phyloP scores from a whole-genome alignment of 2,888 invertebrate genomes.

The Fragum fragum region DNA sequence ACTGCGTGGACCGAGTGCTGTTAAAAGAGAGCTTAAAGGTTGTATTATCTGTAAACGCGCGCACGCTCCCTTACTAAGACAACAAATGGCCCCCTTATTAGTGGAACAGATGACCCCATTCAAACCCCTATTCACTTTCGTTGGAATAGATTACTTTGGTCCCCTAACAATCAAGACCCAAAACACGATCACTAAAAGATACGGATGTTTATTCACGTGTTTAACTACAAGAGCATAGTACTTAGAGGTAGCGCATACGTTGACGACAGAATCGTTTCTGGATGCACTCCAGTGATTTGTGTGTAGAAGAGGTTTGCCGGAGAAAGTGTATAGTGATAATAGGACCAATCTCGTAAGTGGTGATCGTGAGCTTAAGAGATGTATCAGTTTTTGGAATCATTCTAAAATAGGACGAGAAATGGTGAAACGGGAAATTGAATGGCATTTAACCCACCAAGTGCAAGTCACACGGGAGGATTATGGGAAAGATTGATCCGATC shows the following conservation, averaged over 20 bases:
- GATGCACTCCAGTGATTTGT: constrained; percentile 49
- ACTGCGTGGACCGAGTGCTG: constrained; percentile 27
- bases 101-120: constrained; percentile 43
- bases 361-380: constrained; percentile 36
- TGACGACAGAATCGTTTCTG: constrained; percentile 47
- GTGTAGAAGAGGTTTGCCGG: constrained; percentile 37
- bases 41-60: constrained; percentile 30
- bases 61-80: not conserved
- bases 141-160: constrained; percentile 63
- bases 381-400: constrained; percentile 39
- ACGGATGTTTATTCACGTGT: constrained; percentile 63
- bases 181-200: constrained; percentile 33
- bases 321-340: constrained; percentile 44
- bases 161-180: constrained; percentile 50
- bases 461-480: constrained; percentile 38
- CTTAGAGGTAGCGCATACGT: constrained; percentile 43
- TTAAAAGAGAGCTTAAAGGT: constrained; percentile 19
- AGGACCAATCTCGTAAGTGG: constrained; percentile 56
- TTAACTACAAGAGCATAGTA: constrained; percentile 46
- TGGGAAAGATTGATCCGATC: constrained; percentile 51
- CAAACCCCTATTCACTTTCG: constrained; percentile 56
- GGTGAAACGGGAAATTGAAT: constrained; percentile 39
- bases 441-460: constrained; percentile 51
- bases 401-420: constrained; percentile 18
- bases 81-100: constrained; percentile 57